Evolutionary conservation across 1,140 invertebrate species (phyloP), one percentile per base, ranked within the genome.

Genomic region (Caerostris darwini): DNA sequence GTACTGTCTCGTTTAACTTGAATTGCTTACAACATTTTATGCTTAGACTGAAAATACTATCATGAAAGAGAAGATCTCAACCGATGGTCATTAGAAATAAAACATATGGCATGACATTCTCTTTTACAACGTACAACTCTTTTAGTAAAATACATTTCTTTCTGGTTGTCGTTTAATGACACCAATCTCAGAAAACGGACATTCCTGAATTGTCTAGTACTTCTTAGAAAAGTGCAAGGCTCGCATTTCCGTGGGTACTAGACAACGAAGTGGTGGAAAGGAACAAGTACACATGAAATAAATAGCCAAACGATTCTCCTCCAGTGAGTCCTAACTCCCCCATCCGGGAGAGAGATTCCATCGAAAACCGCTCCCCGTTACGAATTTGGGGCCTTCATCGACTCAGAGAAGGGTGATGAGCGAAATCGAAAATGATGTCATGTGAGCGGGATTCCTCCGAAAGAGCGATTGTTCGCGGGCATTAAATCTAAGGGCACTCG

Each of bases 361-460:
- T 10, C 8, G 71, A 77, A 77, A 67, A 67, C 61, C 61, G 61
- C 61, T 67, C 61, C n/a, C 61, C 71, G 71, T 77, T 77, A 19
- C 34, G 53, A 77, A 77, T 77, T 77, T 77, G 8, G 71, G 71
- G 34, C 71, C 71, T 77, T 77, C 71, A 77, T 77, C 71, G 71
- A 77, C 71, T 50, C 10, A 77, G 71, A 4, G 12, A 34, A 34
- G 71, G 58, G 58, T 87, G 85, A 87, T 87, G 85, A 61, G 85
- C 57, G 85, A 87, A 87, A 87, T 87, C 85, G 85, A 87, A 87
- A 87, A 87, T 87, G 85, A 87, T n/a, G 85, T 87, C 59, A 87
- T n/a, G 82, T 85, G 58, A 59, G 57, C 7, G 59, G 34, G 85
- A 87, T 87, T 87, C 58, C 85, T 59, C 34, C 12, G 71, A 61